Evolutionary conservation across 2,888 invertebrate genomes (phyloP), one percentile per base, ranked within the genome.

Genomic region (Ichneumoninae sp.): DNA sequence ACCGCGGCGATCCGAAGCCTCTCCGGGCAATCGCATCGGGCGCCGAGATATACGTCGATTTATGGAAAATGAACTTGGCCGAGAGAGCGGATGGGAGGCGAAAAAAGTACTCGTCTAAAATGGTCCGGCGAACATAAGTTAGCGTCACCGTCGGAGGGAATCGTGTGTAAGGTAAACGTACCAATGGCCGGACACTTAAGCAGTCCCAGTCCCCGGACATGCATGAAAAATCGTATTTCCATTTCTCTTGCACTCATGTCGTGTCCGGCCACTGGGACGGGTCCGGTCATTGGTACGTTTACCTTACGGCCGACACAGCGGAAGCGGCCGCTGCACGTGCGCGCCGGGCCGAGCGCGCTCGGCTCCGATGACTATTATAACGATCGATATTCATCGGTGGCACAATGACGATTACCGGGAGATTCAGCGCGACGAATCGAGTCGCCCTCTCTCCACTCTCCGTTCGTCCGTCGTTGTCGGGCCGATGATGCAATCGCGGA

Each of bases 371-470:
- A 66, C 66, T 66, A 40, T 40, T 40, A 44, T 22, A 66, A 66
- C 40, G 40, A 66, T 66, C 85, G 87, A 89, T 89, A 89, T 89
- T 89, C 86, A 85, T 76, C 75, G 52, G 26, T n/a, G 86, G 70
- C 82, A 87, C 88, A 89, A 88, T 84, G 71, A 84, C 86, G 81
- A 86, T 83, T 72, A 85, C 83, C 44, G 16, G 76, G 52, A 72
- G 77, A 84, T 86, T 74, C 81, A 70, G 66, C 70, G 65, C 70
- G 75, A 69, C 44, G 69, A 71, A 79, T 79, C 79, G n/a, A 22
- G 57, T 62, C 74, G 40, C 79, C 79, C 57, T 71, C 77, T 77
- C 71, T 22, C 71, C 10, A 19, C 33, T 52, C 62, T 69, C 78
- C 33, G 33, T 6, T 6, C 33, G 33, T 68, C 44, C 54, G 83